Percentiles rank a stretch among this genome's conserved stretches.
phyloP scores from a whole-genome alignment of 2,888 invertebrate species.

The Tetranychus truncatus region DNA sequence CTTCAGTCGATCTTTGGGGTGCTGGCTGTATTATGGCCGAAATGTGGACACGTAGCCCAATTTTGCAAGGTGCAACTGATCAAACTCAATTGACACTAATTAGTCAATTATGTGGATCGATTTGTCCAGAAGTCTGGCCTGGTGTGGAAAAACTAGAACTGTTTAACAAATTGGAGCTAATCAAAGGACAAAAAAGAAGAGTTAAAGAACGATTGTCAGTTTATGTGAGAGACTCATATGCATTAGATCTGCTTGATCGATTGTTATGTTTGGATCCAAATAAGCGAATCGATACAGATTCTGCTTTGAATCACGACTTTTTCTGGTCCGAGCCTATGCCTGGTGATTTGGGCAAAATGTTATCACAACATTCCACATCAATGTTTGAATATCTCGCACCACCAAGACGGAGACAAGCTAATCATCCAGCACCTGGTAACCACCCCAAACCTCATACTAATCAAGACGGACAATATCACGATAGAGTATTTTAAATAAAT shows the following conservation, averaged over 20 bases:
- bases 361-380: constrained; percentile 69
- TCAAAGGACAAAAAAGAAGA: constrained; percentile 57
- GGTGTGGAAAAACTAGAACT: constrained; percentile 73
- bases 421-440: constrained; percentile 35
- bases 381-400: constrained; percentile 85
- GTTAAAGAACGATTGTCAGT: constrained; percentile 40
- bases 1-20: constrained; percentile 75
- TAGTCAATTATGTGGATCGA: constrained; percentile 85
- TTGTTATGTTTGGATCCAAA: constrained; percentile 75
- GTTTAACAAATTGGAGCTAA: constrained; percentile 58
- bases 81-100: constrained; percentile 87
- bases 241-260: constrained; percentile 79
- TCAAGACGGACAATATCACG: constrained; percentile 60
- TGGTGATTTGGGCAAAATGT: constrained; percentile 60
- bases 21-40: constrained; percentile 99
- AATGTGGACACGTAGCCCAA: constrained; percentile 86
- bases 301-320: constrained; percentile 87
- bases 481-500: constrained; percentile 51
- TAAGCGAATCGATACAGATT: constrained; percentile 68
- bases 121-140: constrained; percentile 75
- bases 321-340: constrained; percentile 98
- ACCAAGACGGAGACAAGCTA: constrained; percentile 47
- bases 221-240: constrained; percentile 75
- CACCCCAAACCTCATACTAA: constrained; percentile 29
- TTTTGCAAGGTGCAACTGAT: constrained; percentile 63